Conservation (phyloP, 1,140 invertebrate genomes). For the Psix sp. region DNA sequence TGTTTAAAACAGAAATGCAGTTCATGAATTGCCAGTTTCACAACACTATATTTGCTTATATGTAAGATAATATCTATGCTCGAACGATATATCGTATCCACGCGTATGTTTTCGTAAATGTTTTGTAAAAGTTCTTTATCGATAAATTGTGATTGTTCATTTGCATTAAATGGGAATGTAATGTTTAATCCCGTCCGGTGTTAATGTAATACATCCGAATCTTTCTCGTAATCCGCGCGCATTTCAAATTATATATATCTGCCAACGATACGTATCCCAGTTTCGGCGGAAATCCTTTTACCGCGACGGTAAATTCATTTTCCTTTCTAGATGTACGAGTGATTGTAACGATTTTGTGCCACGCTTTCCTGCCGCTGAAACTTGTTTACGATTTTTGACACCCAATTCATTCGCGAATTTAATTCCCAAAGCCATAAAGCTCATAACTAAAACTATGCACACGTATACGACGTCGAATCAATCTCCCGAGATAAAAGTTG, state of each 20-base stretch:
- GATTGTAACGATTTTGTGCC: slow-evolving; percentile 26
- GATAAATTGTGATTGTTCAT: slow-evolving; percentile 1
- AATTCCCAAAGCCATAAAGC: background rate
- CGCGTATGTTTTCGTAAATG: no score
- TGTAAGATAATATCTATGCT: no score
- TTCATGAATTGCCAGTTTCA: no score
- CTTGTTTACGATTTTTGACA: slow-evolving; percentile 19
- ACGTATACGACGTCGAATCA: no score
- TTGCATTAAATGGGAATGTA: background rate
- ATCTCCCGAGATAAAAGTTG: no score
- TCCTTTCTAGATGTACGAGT: slow-evolving; percentile 36
- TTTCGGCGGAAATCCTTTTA: slow-evolving; percentile 47
- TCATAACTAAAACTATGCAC: background rate
- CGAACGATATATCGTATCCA: no score
- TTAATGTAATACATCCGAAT: slow-evolving; percentile 24
- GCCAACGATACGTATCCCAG: slow-evolving; percentile 27
- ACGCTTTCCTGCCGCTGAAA: slow-evolving; percentile 6
- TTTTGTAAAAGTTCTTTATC: no score
- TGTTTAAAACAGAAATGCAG: no score
- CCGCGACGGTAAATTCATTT: slow-evolving; percentile 40
- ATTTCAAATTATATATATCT: slow-evolving; percentile 43
- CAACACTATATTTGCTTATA: no score
- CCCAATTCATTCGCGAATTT: slow-evolving; percentile 2
- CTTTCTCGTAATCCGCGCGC: slow-evolving; percentile 34
- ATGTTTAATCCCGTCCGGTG: slow-evolving; percentile 18